These are phyloP conservation scores for Myiopsitta monachus DNA, from an alignment of 2,113 vertebrate genomes.

Conservation along the genomic window DNA sequence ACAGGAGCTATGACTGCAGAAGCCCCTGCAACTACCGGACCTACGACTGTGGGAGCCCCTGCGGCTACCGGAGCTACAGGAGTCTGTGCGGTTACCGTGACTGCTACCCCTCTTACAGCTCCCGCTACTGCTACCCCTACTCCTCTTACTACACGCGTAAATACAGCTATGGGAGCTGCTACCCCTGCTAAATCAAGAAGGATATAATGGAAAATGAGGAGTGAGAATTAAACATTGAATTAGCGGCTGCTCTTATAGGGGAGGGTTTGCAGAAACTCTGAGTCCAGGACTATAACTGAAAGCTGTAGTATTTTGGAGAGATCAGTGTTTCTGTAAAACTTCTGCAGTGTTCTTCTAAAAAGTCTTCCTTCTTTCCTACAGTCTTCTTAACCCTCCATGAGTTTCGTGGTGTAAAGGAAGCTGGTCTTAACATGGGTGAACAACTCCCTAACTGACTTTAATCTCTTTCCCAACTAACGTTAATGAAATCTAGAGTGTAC, in stretches of 20 bases:
- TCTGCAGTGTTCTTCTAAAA: not conserved
- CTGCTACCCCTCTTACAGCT: not conserved
- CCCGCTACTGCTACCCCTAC: not conserved
- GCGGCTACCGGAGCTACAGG: not conserved
- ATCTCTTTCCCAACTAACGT: not conserved
- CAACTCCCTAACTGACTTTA: not conserved
- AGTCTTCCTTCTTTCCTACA: not conserved
- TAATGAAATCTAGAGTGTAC: not conserved
- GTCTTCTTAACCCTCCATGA: fast-evolving
- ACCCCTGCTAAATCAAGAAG: not conserved
- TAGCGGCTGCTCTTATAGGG: fast-evolving
- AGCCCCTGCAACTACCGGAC: not conserved
- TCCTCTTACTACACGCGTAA: not conserved
- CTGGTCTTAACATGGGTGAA: not conserved
- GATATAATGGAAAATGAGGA: not conserved
- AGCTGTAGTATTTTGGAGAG: not conserved
- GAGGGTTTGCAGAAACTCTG: not conserved
- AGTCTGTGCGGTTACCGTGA: fast-evolving
- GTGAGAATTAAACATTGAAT: not conserved
- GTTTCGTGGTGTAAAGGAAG: not conserved
- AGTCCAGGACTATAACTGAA: not conserved
- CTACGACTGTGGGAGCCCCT: not conserved
- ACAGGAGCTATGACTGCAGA: not conserved
- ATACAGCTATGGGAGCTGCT: not conserved
- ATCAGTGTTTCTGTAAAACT: not conserved